Conservation (phyloP, 92 coral and sea anemone species). For the Anthopleura xanthogrammica region DNA sequence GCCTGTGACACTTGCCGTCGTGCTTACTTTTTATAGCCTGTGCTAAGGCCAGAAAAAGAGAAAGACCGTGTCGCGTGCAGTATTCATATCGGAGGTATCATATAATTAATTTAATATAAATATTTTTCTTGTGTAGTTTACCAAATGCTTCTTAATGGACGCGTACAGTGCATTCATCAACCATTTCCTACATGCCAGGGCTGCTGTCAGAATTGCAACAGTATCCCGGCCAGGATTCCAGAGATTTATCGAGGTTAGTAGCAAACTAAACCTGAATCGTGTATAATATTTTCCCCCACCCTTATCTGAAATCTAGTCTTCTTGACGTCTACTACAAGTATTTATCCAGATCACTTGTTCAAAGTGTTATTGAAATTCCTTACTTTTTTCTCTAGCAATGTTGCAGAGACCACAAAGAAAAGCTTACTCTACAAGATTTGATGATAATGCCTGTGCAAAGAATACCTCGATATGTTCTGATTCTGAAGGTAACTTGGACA, state of each 20-base stretch:
- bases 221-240: slow-evolving; percentile 88
- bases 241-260: slow-evolving; percentile 84
- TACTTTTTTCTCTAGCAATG: slow-evolving; percentile 65
- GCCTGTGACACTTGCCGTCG: too few relatives aligned
- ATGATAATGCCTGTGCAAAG: slow-evolving; percentile 99
- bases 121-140: slow-evolving; percentile 51
- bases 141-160: slow-evolving; percentile 93
- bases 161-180: slow-evolving; percentile 97
- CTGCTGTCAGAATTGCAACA: slow-evolving; percentile 89
- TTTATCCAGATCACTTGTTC: too few relatives aligned
- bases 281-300: too few relatives aligned
- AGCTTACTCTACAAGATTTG: slow-evolving; percentile 91
- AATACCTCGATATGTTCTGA: slow-evolving; percentile 94
- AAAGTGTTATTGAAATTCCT: too few relatives aligned
- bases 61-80: too few relatives aligned
- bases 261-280: not conserved
- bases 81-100: too few relatives aligned
- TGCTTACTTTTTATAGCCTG: too few relatives aligned
- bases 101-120: not conserved
- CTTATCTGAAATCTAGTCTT: too few relatives aligned
- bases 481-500: slow-evolving; percentile 59
- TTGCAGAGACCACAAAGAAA: slow-evolving; percentile 86
- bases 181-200: slow-evolving; percentile 90
- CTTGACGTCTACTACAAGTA: too few relatives aligned
- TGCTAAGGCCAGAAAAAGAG: too few relatives aligned